Conservation (phyloP, 1,140 invertebrate species). For the Drosophila murphyi region DNA sequence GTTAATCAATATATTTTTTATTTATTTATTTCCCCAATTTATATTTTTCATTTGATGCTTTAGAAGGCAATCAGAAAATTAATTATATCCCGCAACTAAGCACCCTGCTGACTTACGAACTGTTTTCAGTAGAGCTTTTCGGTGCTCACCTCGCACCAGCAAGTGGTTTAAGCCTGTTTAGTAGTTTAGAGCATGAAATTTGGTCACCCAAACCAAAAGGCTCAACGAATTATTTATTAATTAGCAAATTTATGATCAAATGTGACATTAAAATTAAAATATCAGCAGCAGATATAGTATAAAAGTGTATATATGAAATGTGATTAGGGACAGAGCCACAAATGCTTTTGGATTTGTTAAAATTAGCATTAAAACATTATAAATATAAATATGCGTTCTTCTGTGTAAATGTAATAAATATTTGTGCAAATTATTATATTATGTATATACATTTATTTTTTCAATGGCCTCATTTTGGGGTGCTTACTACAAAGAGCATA, state of each 20-base stretch:
- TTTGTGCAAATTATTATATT: conserved; percentile 76
- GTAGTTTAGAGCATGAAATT: conserved; percentile 4
- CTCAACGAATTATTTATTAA: conserved; percentile 67
- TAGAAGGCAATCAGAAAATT: conserved; percentile 39
- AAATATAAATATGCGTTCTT: conserved; percentile 42
- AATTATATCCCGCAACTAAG: conserved; percentile 51
- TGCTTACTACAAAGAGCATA: conserved; percentile 60
- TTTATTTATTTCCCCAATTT: too few species aligned
- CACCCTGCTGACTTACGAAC: conserved; percentile 12
- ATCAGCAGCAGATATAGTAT: conserved; percentile 72
- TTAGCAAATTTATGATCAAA: conserved; percentile 79
- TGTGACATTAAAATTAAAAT: conserved; percentile 81
- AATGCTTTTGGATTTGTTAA: conserved; percentile 67
- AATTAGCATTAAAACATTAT: conserved; percentile 83
- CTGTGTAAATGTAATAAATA: conserved; percentile 80
- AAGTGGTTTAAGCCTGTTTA: background rate
- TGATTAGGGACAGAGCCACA: conserved; percentile 41
- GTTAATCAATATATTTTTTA: too few species aligned
- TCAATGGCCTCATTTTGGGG: conserved; percentile 34
- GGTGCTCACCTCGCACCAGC: background rate
- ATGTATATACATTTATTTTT: conserved; percentile 22
- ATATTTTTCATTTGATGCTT: background rate
- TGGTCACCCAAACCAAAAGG: conserved; percentile 6
- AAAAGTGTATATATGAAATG: conserved; percentile 39
- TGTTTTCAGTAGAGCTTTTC: conserved; percentile 16